These are phyloP conservation scores for Stomorhina lunata DNA, from an alignment of 2,888 invertebrate genomes.

Conservation along the genomic window DNA sequence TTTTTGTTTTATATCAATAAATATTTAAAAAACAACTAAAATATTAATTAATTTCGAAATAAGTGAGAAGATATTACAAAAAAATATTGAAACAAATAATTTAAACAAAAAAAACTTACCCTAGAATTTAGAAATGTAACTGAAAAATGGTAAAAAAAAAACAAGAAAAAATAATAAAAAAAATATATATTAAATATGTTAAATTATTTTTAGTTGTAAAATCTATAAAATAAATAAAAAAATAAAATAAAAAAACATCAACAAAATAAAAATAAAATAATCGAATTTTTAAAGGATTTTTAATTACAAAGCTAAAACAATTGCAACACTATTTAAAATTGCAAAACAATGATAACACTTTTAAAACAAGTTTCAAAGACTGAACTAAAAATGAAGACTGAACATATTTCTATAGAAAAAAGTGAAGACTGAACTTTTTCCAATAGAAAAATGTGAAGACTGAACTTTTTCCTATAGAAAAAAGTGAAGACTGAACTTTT, in stretches of 20 bases:
- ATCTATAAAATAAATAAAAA: slow-evolving; percentile 51
- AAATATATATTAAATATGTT: slow-evolving; percentile 67
- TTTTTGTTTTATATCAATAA: slow-evolving; percentile 39
- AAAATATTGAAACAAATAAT: not conserved
- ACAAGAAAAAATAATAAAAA: slow-evolving; percentile 19
- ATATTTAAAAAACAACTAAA: slow-evolving; percentile 36
- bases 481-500: no score
- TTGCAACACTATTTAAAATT: no score
- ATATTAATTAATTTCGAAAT: slow-evolving; percentile 39
- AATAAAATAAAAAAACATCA: slow-evolving; percentile 23
- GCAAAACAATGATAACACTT: no score
- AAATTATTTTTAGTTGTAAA: slow-evolving; percentile 66
- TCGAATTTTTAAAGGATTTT: not conserved
- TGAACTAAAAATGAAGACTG: no score
- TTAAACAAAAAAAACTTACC: slow-evolving; percentile 5
- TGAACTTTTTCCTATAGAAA: no score
- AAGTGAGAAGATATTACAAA: slow-evolving; percentile 8
- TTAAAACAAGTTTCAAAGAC: no score
- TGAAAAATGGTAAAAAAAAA: slow-evolving; percentile 60
- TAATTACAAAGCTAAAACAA: no score
- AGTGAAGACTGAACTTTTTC: no score
- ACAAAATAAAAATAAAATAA: slow-evolving; percentile 30
- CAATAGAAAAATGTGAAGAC: no score
- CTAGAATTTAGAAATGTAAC: slow-evolving; percentile 66
- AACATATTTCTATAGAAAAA: no score